Conservation (phyloP, 2,797 vertebrate genomes). For the Harpagifer antarcticus region DNA sequence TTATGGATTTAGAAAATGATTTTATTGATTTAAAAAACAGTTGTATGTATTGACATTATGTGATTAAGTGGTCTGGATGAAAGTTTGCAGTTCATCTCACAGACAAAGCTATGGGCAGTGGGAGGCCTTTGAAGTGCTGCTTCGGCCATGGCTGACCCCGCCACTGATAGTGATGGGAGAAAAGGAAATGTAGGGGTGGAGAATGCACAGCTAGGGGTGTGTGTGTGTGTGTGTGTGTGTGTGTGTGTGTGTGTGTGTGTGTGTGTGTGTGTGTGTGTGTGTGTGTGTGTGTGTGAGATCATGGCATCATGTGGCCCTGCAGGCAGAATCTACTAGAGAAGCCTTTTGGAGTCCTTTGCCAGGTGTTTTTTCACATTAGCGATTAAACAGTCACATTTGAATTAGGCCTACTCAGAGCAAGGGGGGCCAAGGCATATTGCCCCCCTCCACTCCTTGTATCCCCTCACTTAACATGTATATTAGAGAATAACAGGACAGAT, state of each 20-base stretch:
- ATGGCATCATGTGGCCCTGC: neutral
- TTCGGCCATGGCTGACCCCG: conserved; percentile 23
- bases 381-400: too few relatives aligned
- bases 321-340: too few relatives aligned
- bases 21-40: too few relatives aligned
- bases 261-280: neutral
- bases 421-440: too few relatives aligned
- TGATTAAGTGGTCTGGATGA: neutral
- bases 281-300: neutral
- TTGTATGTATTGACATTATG: neutral
- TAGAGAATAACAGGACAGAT: neutral
- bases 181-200: conserved; percentile 34
- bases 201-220: conserved; percentile 34
- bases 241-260: too few relatives aligned
- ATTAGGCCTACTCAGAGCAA: too few relatives aligned
- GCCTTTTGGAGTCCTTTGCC: too few relatives aligned
- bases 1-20: too few relatives aligned
- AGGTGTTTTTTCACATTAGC: too few relatives aligned
- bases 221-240: too few relatives aligned
- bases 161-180: conserved; percentile 29
- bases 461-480: neutral
- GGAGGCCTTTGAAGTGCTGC: conserved; percentile 36
- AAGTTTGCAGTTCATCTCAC: conserved; percentile 24
- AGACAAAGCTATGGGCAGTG: conserved; percentile 37
- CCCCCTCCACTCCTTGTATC: too few relatives aligned